Base-by-base conservation (phyloP, 2,797 vertebrate species). In the Prionace glauca region DNA sequence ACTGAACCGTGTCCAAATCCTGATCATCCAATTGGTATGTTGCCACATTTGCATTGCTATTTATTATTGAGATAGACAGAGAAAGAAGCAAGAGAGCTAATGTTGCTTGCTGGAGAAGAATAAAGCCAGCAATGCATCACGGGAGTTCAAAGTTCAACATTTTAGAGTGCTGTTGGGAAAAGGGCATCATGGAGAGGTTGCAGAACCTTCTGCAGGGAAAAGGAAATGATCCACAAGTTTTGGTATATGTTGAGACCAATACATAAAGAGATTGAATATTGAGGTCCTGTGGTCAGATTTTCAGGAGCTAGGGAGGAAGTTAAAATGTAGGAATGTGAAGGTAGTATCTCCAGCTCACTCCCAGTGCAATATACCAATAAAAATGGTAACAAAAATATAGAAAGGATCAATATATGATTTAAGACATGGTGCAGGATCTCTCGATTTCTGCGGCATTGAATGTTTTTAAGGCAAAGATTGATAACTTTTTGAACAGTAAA, bases 1-100 rank as follows among this genome's bases (percentile, higher is more conserved):
- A 99, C 98, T 0, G 97, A 98, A 72, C 97, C 98, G 1, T 99
- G 99, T 96, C 96, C 97, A 50, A 97, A 98, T 96, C 97, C 97
- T 3, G 97, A 97, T 0, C 77, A 95, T 2, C 93, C 93, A 56
- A 45, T 32, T 22, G 93, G 93, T 95, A 77, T 9, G 93, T 95
- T 77, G 56, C 29, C 5, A 2, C 29, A 22, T 29, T 56, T 95
- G 20, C 11, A 71, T 24, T 45, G 11, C 69, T 94, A 74, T 26
- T 32, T 60, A 20, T 95, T 20, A 50, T 56, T 95, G 20, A 24
- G 20, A 41, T 41, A 36, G 79, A 41, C 18, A 7, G 41, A 56
- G 69, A 26, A 56, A 26, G 5, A 5, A 74, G 45, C 45, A 72
- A n/a, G 69, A 24, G 67, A 56, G 22, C 50, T 32, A 74, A 74